Conservation (phyloP, 2,113 vertebrate genomes). For the Pituophis catenifer region DNA sequence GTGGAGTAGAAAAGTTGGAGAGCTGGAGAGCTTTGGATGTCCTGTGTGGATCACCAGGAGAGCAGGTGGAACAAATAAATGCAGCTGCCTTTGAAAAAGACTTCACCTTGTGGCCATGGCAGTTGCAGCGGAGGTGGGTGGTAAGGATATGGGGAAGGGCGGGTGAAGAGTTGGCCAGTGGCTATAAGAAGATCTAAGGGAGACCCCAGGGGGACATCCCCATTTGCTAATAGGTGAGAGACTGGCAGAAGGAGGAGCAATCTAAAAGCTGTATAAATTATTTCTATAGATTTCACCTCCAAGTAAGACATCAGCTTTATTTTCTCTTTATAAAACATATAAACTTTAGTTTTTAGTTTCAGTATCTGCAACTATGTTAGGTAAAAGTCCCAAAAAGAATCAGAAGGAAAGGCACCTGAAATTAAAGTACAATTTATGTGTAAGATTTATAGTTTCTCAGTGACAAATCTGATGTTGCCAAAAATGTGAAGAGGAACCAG, state of each 20-base stretch:
- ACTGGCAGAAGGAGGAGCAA: not conserved
- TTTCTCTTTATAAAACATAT: constrained; percentile 61
- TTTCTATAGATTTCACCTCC: constrained; percentile 55
- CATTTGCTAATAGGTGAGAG: constrained; percentile 12
- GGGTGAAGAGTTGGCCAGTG: not conserved
- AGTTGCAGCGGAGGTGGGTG: not conserved
- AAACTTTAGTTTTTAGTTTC: constrained; percentile 62
- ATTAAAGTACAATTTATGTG: constrained; percentile 99
- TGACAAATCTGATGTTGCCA: constrained; percentile 81
- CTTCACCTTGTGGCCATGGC: not conserved
- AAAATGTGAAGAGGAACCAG: constrained; percentile 77
- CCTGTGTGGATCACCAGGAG: not conserved
- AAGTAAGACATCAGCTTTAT: constrained; percentile 3
- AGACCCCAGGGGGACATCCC: not conserved
- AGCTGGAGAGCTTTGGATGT: not conserved
- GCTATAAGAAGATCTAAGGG: not conserved
- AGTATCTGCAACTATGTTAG: constrained; percentile 79
- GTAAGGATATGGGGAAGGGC: not conserved
- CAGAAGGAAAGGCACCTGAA: constrained; percentile 86
- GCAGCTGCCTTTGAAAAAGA: too few species aligned
- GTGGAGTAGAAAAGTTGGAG: not conserved
- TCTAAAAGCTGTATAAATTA: constrained; percentile 57
- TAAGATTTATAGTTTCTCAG: constrained; percentile 86
- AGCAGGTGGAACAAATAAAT: not conserved
- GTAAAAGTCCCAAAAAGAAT: constrained; percentile 93